Evolutionary conservation across 2,888 invertebrate species (phyloP), one percentile per base, ranked within the genome.

Genomic region (Sesia apiformis): DNA sequence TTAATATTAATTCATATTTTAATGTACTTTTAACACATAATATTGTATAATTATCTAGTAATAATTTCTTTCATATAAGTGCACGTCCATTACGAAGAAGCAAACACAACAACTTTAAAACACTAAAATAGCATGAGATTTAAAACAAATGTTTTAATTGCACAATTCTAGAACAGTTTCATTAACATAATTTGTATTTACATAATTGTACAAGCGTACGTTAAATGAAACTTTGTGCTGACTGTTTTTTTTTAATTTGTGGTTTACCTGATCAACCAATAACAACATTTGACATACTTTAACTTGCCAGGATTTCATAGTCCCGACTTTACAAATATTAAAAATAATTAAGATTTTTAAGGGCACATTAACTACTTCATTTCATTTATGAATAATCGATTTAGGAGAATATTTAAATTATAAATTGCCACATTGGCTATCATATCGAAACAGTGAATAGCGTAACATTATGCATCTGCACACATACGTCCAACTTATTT

Each of bases 1-100:
- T 54, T 59, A 41, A 41, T 46, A 46, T 46, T 46, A 46, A 62
- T 58, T 60, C 61, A 58, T 57, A 61, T 62, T 63, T 63, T 60
- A 66, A 65, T 64, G 61, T 66, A 66, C 59, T 63, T 65, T 61
- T 57, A 63, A 66, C 62, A 64, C 60, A 70, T 66, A 69, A 71
- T 65, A 65, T 62, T 61, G 63, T 67, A 69, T 64, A 67, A 46
- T 46, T 46, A 46, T n/a, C 46, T 46, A 46, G 46, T 8, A 8
- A 46, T 46, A 6, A 46, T n/a, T 8, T 23, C 23, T 23, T 23
- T 23, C 23, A 46, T 23, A 46, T 46, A 46, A 46, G 23, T 46
- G 46, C 46, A 46, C 23, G 23, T 8, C 23, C 23, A 7, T 8
- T 46, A 46, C 46, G n/a, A 23, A 23, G 23, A 23, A 23, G 23